A percentile compares a stretch with the other conserved stretches of the same genome.
Conservation (phyloP, 2,797 vertebrate genomes). For the Sylvilagus floridanus region DNA sequence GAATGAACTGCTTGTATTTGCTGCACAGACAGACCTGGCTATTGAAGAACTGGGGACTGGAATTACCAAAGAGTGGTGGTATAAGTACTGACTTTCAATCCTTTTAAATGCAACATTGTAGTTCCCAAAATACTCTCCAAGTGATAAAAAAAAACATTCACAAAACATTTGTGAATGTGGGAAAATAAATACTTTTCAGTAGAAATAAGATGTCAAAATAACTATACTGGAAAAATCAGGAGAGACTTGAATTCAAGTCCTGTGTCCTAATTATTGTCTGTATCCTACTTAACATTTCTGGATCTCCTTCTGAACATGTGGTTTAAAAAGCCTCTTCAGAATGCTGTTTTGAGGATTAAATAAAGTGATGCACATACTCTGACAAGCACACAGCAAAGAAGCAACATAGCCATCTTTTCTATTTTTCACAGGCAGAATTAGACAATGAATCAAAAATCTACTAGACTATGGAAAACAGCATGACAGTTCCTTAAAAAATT, state of each 20-base stretch:
- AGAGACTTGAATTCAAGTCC: neutral
- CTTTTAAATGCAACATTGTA: slow-evolving; percentile 72
- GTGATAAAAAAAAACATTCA: slow-evolving; percentile 49
- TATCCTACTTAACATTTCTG: neutral
- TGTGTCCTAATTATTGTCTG: neutral
- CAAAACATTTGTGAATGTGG: slow-evolving; percentile 58
- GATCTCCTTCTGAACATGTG: slow-evolving; percentile 10
- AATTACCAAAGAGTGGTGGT: slow-evolving; percentile 61
- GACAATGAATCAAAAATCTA: slow-evolving; percentile 12
- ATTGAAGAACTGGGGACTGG: slow-evolving; percentile 67
- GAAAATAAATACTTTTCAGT: slow-evolving; percentile 35
- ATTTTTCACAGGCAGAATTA: slow-evolving; percentile 41
- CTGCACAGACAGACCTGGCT: slow-evolving; percentile 69
- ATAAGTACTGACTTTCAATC: slow-evolving; percentile 77
- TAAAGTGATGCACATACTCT: neutral
- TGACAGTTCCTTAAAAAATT: neutral
- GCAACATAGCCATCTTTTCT: slow-evolving; percentile 13
- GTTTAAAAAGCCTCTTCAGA: neutral
- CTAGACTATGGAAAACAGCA: neutral
- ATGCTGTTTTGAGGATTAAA: slow-evolving; percentile 4
- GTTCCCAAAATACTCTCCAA: slow-evolving; percentile 73
- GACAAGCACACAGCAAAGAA: slow-evolving; percentile 20
- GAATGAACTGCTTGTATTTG: slow-evolving; percentile 68
- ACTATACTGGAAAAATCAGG: slow-evolving; percentile 36
- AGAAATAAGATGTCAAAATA: slow-evolving; percentile 54